A percentile compares a stretch with the other conserved stretches of the same genome.
phyloP scores from a whole-genome alignment of 2,113 vertebrate genomes.

The Taxidea taxus region DNA sequence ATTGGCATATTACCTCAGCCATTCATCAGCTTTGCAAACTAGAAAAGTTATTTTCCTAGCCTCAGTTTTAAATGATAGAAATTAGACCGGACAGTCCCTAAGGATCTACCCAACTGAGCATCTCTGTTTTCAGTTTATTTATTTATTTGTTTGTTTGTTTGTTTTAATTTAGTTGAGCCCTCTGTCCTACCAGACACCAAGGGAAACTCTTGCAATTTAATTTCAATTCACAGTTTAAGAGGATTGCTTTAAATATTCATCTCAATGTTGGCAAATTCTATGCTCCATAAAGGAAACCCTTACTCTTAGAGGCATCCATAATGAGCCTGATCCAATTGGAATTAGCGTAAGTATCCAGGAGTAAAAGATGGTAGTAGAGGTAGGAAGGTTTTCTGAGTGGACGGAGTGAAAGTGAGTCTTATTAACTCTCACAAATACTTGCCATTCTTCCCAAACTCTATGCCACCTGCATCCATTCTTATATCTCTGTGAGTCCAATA shows the following conservation, averaged over 20 bases:
- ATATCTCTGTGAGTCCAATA: not conserved
- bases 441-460: not conserved
- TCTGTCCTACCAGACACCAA: not conserved
- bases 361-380: not conserved
- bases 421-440: not conserved
- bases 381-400: not conserved
- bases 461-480: not conserved
- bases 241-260: not conserved
- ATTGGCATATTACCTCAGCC: not conserved
- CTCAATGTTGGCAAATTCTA: not conserved
- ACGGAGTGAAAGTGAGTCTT: not conserved
- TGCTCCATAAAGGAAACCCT: not conserved
- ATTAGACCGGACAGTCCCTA: not conserved
- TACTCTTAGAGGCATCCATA: not conserved
- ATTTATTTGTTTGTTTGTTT: not conserved
- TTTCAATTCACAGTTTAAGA: not conserved
- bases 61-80: not conserved
- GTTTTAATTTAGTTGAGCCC: not conserved
- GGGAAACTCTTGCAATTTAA: not conserved
- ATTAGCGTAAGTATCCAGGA: not conserved
- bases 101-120: not conserved
- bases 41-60: not conserved
- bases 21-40: not conserved
- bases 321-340: not conserved
- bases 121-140: not conserved